phyloP scores from a whole-genome alignment of 2,888 invertebrate genomes.

The Eutolmus rufibarbis region DNA sequence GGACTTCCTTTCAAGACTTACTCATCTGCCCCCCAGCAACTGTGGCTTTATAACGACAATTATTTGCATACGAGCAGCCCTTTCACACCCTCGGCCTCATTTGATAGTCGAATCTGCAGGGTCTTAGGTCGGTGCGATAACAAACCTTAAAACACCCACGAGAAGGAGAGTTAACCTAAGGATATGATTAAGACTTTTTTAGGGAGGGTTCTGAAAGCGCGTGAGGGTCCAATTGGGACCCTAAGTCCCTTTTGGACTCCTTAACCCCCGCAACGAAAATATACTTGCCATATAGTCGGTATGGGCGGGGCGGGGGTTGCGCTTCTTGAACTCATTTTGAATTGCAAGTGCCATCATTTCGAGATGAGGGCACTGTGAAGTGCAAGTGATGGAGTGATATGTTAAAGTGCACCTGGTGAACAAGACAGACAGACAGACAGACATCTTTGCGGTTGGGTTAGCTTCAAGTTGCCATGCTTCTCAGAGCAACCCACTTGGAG shows the following conservation, averaged over 20 bases:
- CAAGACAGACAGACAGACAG: neutral
- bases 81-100: neutral
- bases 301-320: neutral
- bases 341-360: conserved; percentile 12
- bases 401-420: neutral
- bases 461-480: neutral
- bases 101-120: neutral
- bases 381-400: conserved; percentile 11
- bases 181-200: neutral
- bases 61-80: neutral
- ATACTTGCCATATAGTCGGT: neutral
- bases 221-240: neutral
- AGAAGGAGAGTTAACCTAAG: neutral
- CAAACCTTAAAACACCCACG: neutral
- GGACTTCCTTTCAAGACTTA: neutral
- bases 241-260: neutral
- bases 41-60: neutral
- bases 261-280: neutral
- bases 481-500: neutral
- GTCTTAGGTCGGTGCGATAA: neutral
- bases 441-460: neutral
- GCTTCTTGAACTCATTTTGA: conserved; percentile 7
- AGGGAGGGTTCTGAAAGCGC: neutral
- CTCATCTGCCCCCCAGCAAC: neutral
- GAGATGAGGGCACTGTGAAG: neutral